These are phyloP conservation scores for Caenorhabditis macrosperma DNA, from an alignment of 2,888 invertebrate species.

Conservation along the genomic window DNA sequence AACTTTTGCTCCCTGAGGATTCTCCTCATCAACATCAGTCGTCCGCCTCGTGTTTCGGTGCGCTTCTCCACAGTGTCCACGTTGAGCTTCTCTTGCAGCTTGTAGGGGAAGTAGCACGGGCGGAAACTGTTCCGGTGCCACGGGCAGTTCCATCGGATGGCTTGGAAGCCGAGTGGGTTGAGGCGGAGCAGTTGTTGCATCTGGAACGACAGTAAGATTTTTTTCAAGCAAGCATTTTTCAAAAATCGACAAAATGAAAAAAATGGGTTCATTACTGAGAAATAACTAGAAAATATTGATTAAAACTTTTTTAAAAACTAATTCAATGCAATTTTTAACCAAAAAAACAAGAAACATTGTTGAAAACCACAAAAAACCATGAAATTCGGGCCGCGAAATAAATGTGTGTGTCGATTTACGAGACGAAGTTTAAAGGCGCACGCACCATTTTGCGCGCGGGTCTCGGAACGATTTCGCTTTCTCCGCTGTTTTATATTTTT, in stretches of 20 bases:
- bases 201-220: too few relatives aligned
- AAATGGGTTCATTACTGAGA: neutral
- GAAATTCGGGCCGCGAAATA: neutral
- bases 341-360: neutral
- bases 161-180: conserved; percentile 37
- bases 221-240: too few relatives aligned
- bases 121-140: conserved; percentile 77
- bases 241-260: neutral
- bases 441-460: conserved; percentile 12
- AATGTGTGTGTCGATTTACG: conserved; percentile 28
- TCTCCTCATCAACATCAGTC: conserved; percentile 75
- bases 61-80: conserved; percentile 71
- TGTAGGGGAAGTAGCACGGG: conserved; percentile 76
- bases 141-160: conserved; percentile 77
- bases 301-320: neutral
- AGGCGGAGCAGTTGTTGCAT: conserved; percentile 50
- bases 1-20: conserved; percentile 76
- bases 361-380: neutral
- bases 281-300: neutral
- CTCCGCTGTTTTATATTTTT: conserved; percentile 15
- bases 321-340: neutral
- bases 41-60: conserved; percentile 71
- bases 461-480: conserved; percentile 46
- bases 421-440: conserved; percentile 54
- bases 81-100: conserved; percentile 74